Evolutionary conservation across 2,888 invertebrate species (phyloP), one percentile per base, ranked within the genome.

Genomic region (Metellina segmentata): DNA sequence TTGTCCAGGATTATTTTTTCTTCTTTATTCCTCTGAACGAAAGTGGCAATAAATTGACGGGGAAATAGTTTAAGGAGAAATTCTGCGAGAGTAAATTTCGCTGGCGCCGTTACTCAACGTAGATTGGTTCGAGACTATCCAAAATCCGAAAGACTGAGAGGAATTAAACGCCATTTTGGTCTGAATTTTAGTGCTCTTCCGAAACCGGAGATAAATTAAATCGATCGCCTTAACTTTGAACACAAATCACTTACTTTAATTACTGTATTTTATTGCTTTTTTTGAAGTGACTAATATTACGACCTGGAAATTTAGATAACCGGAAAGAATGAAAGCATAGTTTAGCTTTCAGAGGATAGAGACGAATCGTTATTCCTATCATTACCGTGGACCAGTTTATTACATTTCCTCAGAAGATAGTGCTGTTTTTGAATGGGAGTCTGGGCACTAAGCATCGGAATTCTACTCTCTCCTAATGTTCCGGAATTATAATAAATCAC

Each of bases 11-110:
- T 70, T 70, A 9, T 82, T 69, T 70, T 51, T 16, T 20, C 69
- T 71, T 7, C 16, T 52, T 78, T 87, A 71, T 79, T 79, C 70
- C 79, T 79, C 51, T 9, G 48, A 78, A 20, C 49, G 87, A 87
- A 79, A 87, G 71, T 78, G 87, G 87, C 78, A 87, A 87, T 87
- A 87, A 87, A 87, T 87, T 79, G 87, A 71, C 71, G 78, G 70
- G 49, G 71, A 86, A 86, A 86, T 86, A 79, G 78, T 86, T 78
- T 72, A 52, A 79, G 71, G 71, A 34, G 86, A 70, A 86, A 86
- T 85, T 61, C 72, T 77, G 83, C n/a, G 83, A 77, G 85, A 85
- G 70, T 85, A 77, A 85, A 85, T 77, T 85, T 85, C 69, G 34
- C 16, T 78, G 86, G 78, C 70, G 85, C 85, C 75, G 52, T 86